Conservation (phyloP, 2,888 invertebrate genomes). For the Podotricha telesiphe region DNA sequence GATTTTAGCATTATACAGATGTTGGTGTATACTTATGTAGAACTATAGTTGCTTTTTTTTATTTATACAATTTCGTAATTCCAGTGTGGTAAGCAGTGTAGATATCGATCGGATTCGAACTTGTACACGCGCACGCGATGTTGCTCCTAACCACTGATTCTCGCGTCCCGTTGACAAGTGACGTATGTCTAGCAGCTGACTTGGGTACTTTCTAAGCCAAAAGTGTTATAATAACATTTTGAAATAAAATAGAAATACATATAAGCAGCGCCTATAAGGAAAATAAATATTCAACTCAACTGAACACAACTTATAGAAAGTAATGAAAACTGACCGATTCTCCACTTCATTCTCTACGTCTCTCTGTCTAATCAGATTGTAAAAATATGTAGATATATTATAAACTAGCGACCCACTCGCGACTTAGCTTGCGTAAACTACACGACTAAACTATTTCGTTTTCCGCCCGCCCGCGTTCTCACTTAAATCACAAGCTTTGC, state of each 20-base stretch:
- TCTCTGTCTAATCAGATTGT: too few relatives aligned
- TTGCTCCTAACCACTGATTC: slow-evolving; percentile 60
- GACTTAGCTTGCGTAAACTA: too few relatives aligned
- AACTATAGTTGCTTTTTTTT: background rate
- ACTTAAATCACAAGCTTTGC: too few relatives aligned
- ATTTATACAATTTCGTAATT: slow-evolving; percentile 28
- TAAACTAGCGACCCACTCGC: too few relatives aligned
- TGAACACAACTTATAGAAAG: too few relatives aligned
- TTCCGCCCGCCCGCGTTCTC: too few relatives aligned
- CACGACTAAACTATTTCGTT: too few relatives aligned
- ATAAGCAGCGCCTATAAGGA: too few relatives aligned
- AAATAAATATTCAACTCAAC: too few relatives aligned
- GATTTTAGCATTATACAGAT: background rate
- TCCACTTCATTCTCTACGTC: too few relatives aligned
- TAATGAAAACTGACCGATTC: too few relatives aligned
- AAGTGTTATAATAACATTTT: slow-evolving; percentile 31
- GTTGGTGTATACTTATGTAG: background rate
- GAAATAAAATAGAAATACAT: background rate
- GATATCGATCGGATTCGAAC: slow-evolving; percentile 61
- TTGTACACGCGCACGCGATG: slow-evolving; percentile 51
- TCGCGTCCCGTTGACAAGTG: slow-evolving; percentile 62
- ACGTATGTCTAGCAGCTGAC: slow-evolving; percentile 65
- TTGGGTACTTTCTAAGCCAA: slow-evolving; percentile 52
- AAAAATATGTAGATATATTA: too few relatives aligned
- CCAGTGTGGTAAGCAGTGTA: slow-evolving; percentile 45